phyloP scores from a whole-genome alignment of 1,140 invertebrate species.

The Triops cancriformis region DNA sequence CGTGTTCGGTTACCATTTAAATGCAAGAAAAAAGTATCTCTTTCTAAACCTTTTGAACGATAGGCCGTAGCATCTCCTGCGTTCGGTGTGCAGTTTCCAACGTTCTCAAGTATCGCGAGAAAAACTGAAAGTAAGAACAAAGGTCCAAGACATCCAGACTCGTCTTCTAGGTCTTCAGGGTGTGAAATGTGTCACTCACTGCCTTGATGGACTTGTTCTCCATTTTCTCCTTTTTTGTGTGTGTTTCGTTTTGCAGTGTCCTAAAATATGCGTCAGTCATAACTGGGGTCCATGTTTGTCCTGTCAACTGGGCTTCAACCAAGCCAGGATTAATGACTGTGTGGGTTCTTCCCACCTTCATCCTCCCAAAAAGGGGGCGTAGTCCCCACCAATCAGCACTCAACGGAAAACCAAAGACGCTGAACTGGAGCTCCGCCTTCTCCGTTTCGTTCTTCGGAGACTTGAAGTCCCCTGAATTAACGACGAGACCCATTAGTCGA shows the following conservation, averaged over 20 bases:
- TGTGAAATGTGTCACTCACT: constrained; percentile 13
- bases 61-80: not conserved
- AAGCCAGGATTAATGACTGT: constrained; percentile 10
- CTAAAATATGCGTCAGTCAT: not conserved
- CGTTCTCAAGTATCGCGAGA: not conserved
- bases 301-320: not conserved
- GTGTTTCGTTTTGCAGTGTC: not conserved
- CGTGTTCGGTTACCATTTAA: not conserved
- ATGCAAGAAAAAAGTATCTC: not conserved
- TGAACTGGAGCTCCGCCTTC: not conserved
- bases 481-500: not conserved
- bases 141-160: not conserved
- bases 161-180: not conserved
- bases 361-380: not conserved
- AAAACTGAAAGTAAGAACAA: not conserved
- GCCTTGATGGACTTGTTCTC: constrained; percentile 5
- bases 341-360: not conserved
- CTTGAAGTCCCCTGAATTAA: not conserved
- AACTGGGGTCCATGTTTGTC: not conserved
- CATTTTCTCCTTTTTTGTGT: not conserved
- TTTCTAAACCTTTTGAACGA: not conserved
- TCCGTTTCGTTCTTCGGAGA: not conserved
- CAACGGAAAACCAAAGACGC: not conserved
- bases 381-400: not conserved
- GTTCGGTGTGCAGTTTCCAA: not conserved